phyloP scores from a whole-genome alignment of 2,113 vertebrate species.

The Thinocorus orbignyianus region DNA sequence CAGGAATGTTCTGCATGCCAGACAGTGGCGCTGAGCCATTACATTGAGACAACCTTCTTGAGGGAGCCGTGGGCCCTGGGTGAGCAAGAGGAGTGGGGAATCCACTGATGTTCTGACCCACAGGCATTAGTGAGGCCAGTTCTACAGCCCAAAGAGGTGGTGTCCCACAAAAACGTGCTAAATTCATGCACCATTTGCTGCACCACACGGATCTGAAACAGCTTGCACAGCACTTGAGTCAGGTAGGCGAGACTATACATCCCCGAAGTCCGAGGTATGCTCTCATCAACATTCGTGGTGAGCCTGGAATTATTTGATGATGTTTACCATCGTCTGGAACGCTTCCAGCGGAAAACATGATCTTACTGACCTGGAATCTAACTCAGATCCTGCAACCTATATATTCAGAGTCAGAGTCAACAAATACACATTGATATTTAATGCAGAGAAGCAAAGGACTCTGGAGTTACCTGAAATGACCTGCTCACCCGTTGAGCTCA shows the following conservation, averaged over 20 bases:
- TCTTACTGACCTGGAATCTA: slow-evolving; percentile 49
- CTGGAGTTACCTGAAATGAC: slow-evolving; percentile 19
- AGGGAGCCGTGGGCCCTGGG: background rate
- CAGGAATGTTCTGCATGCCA: slow-evolving; percentile 65
- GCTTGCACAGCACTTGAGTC: background rate
- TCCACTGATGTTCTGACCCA: background rate
- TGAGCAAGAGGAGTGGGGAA: background rate
- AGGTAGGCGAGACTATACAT: background rate
- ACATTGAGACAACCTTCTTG: slow-evolving; percentile 47
- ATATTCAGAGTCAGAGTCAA: background rate
- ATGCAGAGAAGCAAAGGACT: slow-evolving; percentile 1
- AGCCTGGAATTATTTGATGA: slow-evolving; percentile 13
- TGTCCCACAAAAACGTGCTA: background rate
- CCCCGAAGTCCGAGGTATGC: background rate
- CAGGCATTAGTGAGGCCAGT: background rate
- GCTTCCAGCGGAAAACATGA: slow-evolving; percentile 47
- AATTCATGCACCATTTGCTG: background rate
- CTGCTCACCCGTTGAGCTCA: slow-evolving; percentile 15
- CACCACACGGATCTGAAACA: background rate
- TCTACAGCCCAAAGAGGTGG: background rate
- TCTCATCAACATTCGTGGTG: background rate
- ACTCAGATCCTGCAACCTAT: background rate
- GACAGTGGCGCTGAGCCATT: slow-evolving; percentile 43
- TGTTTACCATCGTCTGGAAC: slow-evolving; percentile 44
- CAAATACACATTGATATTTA: slow-evolving; percentile 11